Base-by-base conservation (phyloP, 1,140 invertebrate genomes). In the Drosophila gunungcola region DNA sequence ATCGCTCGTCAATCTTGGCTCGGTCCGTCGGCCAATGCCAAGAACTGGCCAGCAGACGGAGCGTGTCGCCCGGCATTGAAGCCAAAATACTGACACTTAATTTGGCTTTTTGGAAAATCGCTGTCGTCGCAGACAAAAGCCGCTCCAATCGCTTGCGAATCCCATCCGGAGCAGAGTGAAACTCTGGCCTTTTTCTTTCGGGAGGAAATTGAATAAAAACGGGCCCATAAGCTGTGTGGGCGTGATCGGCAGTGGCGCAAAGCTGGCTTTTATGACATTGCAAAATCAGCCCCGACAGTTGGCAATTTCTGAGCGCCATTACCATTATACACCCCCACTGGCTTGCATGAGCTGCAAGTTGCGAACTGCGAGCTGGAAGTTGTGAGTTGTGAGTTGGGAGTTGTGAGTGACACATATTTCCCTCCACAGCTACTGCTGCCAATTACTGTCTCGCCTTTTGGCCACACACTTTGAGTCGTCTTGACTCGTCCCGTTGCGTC, bases 1-100 rank as follows among this genome's bases (percentile, higher is more conserved):
- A 74, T 81, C 61, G 82, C 77, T 49, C 79, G 68, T 88, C 76
- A 88, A 88, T 88, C 83, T 89, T 64, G 48, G 48, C 46, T 12
- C 38, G 51, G 54, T 57, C 43, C 39, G 69, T 36, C 48, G 60
- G 49, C 55, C 75, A 67, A 85, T 85, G 81, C 79, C 83, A 89
- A 89, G 84, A 88, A 89, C 79, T 83, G 70, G 62, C 64, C 64
- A 89, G 45, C 68, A 69, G 65, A 43, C 69, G 62, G 55, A 76
- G 57, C 83, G 80, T 77, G 64, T 58, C 83, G 62, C 21, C 57
- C 70, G 60, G 60, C 67, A 77, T 56, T 78, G 76, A 46, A 29
- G 48, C 53, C 16, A 27, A 49, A 12, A 25, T 43, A 42, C 63
- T 58, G 25, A 55, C 53, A 61, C 55, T 53, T 79, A 58, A 46